phyloP scores from a whole-genome alignment of 2,113 vertebrate species.

The Poicephalus gulielmi region DNA sequence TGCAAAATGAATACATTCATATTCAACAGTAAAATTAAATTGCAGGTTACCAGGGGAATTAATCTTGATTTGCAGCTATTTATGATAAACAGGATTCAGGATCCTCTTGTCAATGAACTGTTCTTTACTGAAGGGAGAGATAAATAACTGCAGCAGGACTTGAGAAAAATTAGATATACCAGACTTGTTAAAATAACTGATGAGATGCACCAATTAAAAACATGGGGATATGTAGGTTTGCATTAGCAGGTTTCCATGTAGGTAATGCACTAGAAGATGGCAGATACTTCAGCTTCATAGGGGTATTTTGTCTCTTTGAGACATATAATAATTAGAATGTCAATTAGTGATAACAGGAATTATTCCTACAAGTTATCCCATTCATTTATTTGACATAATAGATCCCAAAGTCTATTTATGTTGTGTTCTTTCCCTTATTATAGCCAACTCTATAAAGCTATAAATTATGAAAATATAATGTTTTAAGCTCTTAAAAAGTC shows the following conservation, averaged over 20 bases:
- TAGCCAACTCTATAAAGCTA: neutral
- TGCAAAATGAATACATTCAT: neutral
- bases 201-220: slow-evolving; percentile 21
- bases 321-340: neutral
- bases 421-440: neutral
- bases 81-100: slow-evolving; percentile 17
- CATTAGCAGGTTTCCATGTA: neutral
- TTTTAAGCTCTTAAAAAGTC: neutral
- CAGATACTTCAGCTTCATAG: neutral
- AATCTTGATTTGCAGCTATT: slow-evolving; percentile 56
- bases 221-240: neutral
- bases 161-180: neutral
- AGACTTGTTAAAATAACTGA: slow-evolving; percentile 14
- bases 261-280: neutral
- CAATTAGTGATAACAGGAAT: neutral
- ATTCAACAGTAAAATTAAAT: slow-evolving; percentile 33
- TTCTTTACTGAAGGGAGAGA: neutral
- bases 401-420: neutral
- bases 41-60: slow-evolving; percentile 29
- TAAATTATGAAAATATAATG: neutral
- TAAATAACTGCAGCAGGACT: slow-evolving; percentile 25
- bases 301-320: neutral
- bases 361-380: neutral
- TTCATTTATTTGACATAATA: slow-evolving; percentile 1
- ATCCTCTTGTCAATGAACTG: slow-evolving; percentile 1